Percentiles rank a stretch among this genome's conserved stretches.
Evolutionary conservation across 2,888 invertebrate species (phyloP).

Genomic region (Pterobdella sp.): DNA sequence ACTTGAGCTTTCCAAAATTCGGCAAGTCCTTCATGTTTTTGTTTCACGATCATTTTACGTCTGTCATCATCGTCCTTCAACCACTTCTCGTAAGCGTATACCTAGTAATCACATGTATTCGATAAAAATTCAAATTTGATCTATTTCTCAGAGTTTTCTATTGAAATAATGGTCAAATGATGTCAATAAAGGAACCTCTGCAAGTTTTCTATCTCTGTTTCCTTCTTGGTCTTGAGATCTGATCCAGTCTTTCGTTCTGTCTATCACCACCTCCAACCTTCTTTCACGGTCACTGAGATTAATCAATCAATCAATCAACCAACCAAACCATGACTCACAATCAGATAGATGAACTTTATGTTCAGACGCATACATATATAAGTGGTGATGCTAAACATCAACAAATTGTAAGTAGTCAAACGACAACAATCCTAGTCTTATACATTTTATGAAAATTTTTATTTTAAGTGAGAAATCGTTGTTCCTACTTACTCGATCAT

Average conservation of each 20-base stretch:
- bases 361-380: no score
- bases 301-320: no score
- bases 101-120: neutral
- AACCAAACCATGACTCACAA: no score
- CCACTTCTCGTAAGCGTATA: neutral
- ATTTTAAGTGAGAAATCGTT: neutral
- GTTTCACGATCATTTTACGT: neutral
- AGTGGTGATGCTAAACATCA: no score
- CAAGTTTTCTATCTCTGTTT: slow-evolving; percentile 9
- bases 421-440: neutral
- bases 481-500: neutral
- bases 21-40: neutral
- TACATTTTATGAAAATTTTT: neutral
- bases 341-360: no score
- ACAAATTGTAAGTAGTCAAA: no score
- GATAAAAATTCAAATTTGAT: no score
- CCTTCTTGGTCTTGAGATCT: slow-evolving; percentile 7
- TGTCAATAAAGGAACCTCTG: slow-evolving; percentile 11
- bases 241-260: slow-evolving; percentile 21
- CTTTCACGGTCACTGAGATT: no score
- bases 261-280: no score
- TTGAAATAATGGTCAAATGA: no score
- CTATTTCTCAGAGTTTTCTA: no score
- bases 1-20: neutral
- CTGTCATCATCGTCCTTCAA: neutral